A percentile compares a stretch with the other conserved stretches of the same genome.
phyloP scores from a whole-genome alignment of 2,113 vertebrate genomes.

The Perccottus glenii region DNA sequence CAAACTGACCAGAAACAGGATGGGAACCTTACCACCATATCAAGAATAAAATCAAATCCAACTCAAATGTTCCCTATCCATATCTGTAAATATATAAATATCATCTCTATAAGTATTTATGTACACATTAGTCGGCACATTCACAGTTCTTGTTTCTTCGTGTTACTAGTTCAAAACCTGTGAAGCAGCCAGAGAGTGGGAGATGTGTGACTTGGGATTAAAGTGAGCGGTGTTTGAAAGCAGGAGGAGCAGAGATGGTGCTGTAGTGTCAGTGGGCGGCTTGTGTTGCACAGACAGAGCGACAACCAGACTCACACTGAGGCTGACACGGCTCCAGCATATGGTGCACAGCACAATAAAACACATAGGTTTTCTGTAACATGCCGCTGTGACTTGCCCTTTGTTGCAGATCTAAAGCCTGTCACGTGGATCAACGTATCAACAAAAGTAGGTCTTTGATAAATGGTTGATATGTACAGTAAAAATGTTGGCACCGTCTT shows the following conservation, averaged over 20 bases:
- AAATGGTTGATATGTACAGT: not conserved
- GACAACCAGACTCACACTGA: slow-evolving; percentile 39
- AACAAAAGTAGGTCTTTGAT: not conserved
- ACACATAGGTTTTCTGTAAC: slow-evolving; percentile 21
- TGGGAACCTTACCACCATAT: too few species aligned
- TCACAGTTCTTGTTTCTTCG: slow-evolving; percentile 9
- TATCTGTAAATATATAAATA: too few species aligned
- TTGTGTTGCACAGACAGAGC: slow-evolving; percentile 40
- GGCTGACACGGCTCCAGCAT: slow-evolving; percentile 33
- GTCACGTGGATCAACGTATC: slow-evolving; percentile 12
- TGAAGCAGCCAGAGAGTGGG: slow-evolving; percentile 28
- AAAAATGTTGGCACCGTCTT: not conserved
- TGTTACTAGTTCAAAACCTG: slow-evolving; percentile 23
- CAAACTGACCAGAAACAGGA: too few species aligned
- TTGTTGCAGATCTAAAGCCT: slow-evolving; percentile 24
- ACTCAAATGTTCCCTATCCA: too few species aligned
- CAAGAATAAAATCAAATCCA: too few species aligned
- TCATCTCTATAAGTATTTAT: slow-evolving; percentile 3
- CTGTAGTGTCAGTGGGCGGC: slow-evolving; percentile 51
- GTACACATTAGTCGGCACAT: slow-evolving; percentile 6
- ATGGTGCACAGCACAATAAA: slow-evolving; percentile 16
- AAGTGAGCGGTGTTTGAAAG: slow-evolving; percentile 46
- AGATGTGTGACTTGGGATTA: slow-evolving; percentile 54
- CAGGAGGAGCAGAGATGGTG: slow-evolving; percentile 46
- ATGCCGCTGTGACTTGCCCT: slow-evolving; percentile 5